These are phyloP conservation scores for Ganaspis sp. DNA, from an alignment of 1,140 invertebrate species.

Conservation along the genomic window DNA sequence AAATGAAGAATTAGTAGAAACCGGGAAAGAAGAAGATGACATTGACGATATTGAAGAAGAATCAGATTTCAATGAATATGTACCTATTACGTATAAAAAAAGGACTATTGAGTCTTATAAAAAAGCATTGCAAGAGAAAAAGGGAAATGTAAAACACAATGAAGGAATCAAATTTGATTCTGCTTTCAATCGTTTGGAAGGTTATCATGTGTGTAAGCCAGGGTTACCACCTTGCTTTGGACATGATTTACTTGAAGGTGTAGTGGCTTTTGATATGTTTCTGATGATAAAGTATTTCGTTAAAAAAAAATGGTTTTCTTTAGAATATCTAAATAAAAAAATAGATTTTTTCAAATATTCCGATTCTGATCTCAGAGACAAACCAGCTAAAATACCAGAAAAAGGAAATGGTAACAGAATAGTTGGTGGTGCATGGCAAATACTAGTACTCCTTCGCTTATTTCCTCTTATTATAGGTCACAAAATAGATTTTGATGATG, in stretches of 20 bases:
- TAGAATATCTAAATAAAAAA: constrained; percentile 32
- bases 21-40: neutral
- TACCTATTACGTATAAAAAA: neutral
- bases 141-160: too few species aligned
- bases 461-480: too few species aligned
- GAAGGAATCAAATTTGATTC: constrained; percentile 38
- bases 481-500: too few species aligned
- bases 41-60: constrained; percentile 33
- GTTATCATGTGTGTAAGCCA: constrained; percentile 43
- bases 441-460: too few species aligned
- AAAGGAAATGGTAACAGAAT: too few species aligned
- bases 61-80: neutral
- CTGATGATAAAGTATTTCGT: constrained; percentile 39
- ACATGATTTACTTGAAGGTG: constrained; percentile 46
- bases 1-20: too few species aligned
- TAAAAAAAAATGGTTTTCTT: constrained; percentile 28
- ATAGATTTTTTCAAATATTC: neutral
- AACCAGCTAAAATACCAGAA: neutral
- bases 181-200: constrained; percentile 32
- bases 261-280: constrained; percentile 37
- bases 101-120: neutral
- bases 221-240: constrained; percentile 39
- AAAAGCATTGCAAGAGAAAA: neutral
- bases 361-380: neutral
- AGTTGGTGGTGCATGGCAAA: too few species aligned